phyloP scores from a whole-genome alignment of 1,140 invertebrate species.

The Drosophila nebulosa region DNA sequence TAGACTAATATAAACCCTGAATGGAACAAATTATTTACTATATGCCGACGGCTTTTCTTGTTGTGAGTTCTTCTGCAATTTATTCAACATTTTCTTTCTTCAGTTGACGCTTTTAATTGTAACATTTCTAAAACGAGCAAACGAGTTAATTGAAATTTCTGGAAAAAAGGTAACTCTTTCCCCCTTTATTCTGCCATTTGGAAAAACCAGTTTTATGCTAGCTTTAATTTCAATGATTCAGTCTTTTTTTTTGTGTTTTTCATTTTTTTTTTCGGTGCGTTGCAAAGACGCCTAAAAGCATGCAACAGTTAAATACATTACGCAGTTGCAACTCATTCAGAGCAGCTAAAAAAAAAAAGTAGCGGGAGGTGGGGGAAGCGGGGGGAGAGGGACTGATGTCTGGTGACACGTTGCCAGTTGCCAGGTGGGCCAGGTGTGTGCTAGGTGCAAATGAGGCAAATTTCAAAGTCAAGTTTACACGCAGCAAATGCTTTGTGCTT shows the following conservation, averaged over 20 bases:
- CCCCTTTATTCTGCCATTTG: conserved; percentile 12
- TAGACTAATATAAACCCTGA: no score
- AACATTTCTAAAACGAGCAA: no score
- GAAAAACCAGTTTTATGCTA: conserved; percentile 9
- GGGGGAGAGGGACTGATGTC: neutral
- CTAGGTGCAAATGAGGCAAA: conserved; percentile 73
- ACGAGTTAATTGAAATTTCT: conserved; percentile 56
- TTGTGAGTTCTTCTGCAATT: no score
- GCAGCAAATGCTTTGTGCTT: conserved; percentile 72
- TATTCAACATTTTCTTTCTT: no score
- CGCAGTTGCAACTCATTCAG: neutral
- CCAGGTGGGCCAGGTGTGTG: no score
- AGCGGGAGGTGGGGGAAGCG: neutral
- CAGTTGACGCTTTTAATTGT: no score
- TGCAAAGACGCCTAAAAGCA: conserved; percentile 23
- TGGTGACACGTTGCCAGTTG: neutral
- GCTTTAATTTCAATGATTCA: conserved; percentile 9
- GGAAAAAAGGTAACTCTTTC: neutral
- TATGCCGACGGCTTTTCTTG: no score
- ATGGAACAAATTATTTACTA: no score
- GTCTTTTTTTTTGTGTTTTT: neutral
- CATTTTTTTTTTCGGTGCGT: neutral
- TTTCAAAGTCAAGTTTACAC: conserved; percentile 78
- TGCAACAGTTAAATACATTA: conserved; percentile 56
- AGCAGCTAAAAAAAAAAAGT: conserved; percentile 3